Evolutionary conservation across 2,888 invertebrate genomes (phyloP), one percentile per base, ranked within the genome.

Genomic region (Chrysopilus asiliformis): DNA sequence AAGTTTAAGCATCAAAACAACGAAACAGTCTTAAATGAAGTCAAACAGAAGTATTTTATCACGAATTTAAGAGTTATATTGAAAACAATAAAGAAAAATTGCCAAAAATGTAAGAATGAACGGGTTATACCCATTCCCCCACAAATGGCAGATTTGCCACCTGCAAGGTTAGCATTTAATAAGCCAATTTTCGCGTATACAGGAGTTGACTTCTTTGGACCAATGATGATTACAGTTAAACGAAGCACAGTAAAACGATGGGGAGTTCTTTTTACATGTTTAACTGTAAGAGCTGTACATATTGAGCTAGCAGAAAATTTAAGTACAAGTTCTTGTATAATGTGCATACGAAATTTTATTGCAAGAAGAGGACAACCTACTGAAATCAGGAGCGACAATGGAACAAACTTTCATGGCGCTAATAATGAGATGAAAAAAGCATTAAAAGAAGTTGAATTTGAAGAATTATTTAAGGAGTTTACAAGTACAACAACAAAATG

Each of bases 191-290:
- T 47, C 25, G 31, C 41, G 2, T 46, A 47, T 25, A 44, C 45
- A 7, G 48, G 46, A 1, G 15, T 48, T 3, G 49, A 49, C 31
- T 48, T 41, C 26, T 47, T 44, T 15, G 46, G 46, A 4, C 45
- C 47, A 4, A 15, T 46, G 8, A 24, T 14, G 1, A 41, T 46
- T 2, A 14, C 42, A 1, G 42, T 43, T 8, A 40, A 42, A 2
- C 38, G 45, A 9, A 32, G 45, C 24, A 20, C 19, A 5, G 47
- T 44, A 9, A 48, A 46, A 7, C 41, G 10, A 8, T 47, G 46
- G 42, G 39, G 42, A 8, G 40, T 38, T 2, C 8, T 45, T 14
- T 45, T 47, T 30, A 45, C 45, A 3, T 46, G 44, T 15, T 14
- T 44, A 12, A 41, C 41, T 2, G 29, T 41, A 3, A 17, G 45